These are phyloP conservation scores for Molorchus minor DNA, from an alignment of 2,888 invertebrate genomes.

Conservation along the genomic window DNA sequence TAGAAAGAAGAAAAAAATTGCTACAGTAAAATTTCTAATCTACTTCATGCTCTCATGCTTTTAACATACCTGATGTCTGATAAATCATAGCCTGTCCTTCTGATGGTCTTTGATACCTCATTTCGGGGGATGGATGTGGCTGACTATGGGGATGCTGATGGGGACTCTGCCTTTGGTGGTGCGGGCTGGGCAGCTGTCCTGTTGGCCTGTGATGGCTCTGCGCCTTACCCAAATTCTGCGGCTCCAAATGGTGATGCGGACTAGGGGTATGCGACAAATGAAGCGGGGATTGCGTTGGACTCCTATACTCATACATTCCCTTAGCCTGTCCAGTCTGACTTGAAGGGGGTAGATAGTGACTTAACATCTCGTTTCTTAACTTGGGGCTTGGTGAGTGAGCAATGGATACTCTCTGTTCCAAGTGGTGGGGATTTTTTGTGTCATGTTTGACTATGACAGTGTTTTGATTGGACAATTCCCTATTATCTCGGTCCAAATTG, in stretches of 20 bases:
- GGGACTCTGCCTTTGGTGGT: constrained; percentile 62
- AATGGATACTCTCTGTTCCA: constrained; percentile 65
- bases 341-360: constrained; percentile 67
- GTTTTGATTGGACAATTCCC: constrained; percentile 73
- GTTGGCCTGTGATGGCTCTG: constrained; percentile 35
- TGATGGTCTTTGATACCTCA: constrained; percentile 55
- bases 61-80: constrained; percentile 41
- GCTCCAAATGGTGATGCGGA: constrained; percentile 57
- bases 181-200: constrained; percentile 63
- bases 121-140: constrained; percentile 58
- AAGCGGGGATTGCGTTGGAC: constrained; percentile 63
- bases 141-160: constrained; percentile 61
- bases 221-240: constrained; percentile 57
- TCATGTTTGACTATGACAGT: constrained; percentile 85
- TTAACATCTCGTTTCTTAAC: constrained; percentile 65
- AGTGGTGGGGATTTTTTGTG: constrained; percentile 69
- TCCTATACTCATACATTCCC: constrained; percentile 56
- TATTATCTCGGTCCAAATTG: constrained; percentile 51
- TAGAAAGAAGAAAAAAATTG: neutral
- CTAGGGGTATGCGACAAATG: constrained; percentile 57
- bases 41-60: neutral
- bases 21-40: too few relatives aligned
- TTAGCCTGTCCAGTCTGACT: constrained; percentile 57
- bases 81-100: constrained; percentile 59
- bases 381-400: constrained; percentile 69